phyloP scores from a whole-genome alignment of 2,113 vertebrate species.

The Bagarius yarrelli region DNA sequence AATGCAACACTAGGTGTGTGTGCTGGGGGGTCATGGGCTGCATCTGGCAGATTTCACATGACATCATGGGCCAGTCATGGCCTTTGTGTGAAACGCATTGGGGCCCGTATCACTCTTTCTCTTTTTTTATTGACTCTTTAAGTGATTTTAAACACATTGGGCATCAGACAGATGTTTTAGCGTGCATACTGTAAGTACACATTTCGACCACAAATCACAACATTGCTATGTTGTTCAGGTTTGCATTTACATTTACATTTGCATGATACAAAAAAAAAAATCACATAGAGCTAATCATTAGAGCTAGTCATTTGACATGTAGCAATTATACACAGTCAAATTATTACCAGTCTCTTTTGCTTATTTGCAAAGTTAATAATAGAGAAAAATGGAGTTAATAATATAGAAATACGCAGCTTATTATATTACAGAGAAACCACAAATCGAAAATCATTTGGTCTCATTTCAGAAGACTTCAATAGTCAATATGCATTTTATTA shows the following conservation, averaged over 20 bases:
- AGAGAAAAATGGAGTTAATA: not conserved
- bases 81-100: conserved; percentile 42
- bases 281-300: not conserved
- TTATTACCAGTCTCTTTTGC: not conserved
- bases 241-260: not conserved
- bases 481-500: not conserved
- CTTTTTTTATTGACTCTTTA: conserved; percentile 13
- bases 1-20: conserved; percentile 49
- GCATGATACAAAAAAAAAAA: not conserved
- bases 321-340: not conserved
- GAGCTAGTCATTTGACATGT: not conserved
- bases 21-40: conserved; percentile 42
- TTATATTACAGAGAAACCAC: not conserved
- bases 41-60: conserved; percentile 62
- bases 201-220: conserved; percentile 38
- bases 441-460: not conserved
- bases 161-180: not conserved
- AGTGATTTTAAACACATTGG: not conserved
- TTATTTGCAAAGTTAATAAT: not conserved
- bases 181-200: not conserved
- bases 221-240: not conserved
- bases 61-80: conserved; percentile 55
- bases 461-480: not conserved
- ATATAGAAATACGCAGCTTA: not conserved
- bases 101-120: conserved; percentile 26